Evolutionary conservation across 2,113 vertebrate genomes (phyloP).

Genomic region (Podilymbus podiceps): DNA sequence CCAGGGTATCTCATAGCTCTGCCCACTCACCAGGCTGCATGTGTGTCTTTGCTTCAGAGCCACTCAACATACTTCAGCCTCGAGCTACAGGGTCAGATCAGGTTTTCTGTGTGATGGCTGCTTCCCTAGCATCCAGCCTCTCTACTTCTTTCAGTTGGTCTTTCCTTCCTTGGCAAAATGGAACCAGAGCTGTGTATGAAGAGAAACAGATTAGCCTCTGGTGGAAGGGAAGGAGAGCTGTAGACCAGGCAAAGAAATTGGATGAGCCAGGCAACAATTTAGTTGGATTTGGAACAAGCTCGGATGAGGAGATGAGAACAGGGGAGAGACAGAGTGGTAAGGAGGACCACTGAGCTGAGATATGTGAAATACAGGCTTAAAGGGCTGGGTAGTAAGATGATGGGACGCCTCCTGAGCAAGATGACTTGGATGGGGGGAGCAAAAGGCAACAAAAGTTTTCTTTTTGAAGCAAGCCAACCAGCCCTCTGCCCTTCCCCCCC

Average conservation of each 20-base stretch:
- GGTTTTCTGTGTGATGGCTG: neutral
- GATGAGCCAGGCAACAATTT: neutral
- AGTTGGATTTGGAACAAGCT: neutral
- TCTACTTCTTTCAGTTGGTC: neutral
- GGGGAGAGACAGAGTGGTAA: neutral
- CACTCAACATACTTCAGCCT: neutral
- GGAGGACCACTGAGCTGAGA: neutral
- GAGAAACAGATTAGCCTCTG: neutral
- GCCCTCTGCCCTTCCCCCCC: too few relatives aligned
- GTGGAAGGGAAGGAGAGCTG: neutral
- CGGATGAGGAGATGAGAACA: neutral
- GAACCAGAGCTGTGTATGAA: neutral
- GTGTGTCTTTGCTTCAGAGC: neutral
- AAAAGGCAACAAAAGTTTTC: neutral
- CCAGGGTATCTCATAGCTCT: neutral
- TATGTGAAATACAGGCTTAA: neutral
- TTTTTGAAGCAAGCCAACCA: neutral
- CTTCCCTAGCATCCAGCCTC: neutral
- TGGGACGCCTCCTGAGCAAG: neutral
- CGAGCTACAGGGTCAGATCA: neutral
- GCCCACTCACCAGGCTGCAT: neutral
- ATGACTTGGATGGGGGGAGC: neutral
- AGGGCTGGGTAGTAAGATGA: neutral
- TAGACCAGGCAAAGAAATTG: neutral
- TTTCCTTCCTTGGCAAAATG: neutral